Conservation (phyloP, 2,888 invertebrate genomes). For the Actias luna region DNA sequence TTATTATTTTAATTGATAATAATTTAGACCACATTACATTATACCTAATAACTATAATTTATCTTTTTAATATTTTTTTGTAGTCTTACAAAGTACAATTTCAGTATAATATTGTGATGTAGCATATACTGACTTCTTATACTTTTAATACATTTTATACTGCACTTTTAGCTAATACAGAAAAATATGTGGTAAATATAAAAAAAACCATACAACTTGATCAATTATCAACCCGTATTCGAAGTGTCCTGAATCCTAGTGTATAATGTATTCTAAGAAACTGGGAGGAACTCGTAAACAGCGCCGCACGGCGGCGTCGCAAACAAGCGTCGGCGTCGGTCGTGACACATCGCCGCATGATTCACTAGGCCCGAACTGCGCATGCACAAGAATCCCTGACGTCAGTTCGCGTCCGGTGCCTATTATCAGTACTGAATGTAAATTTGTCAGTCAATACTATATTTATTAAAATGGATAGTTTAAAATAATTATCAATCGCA, state of each 20-base stretch:
- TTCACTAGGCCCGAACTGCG: slow-evolving; percentile 58
- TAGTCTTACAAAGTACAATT: too few relatives aligned
- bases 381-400: slow-evolving; percentile 70
- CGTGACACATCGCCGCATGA: slow-evolving; percentile 75
- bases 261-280: slow-evolving; percentile 49
- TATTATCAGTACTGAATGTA: slow-evolving; percentile 36
- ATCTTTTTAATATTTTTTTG: too few relatives aligned
- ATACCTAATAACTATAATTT: too few relatives aligned
- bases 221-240: slow-evolving; percentile 24
- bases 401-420: slow-evolving; percentile 68
- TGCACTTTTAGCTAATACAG: neutral
- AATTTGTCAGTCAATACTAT: neutral
- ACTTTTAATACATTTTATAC: neutral
- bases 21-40: too few relatives aligned
- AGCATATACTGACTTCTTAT: too few relatives aligned
- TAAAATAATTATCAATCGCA: neutral
- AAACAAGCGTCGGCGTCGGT: slow-evolving; percentile 36
- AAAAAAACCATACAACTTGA: neutral
- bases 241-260: slow-evolving; percentile 22
- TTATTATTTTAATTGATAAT: too few relatives aligned
- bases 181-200: neutral
- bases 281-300: slow-evolving; percentile 49
- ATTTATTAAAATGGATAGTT: neutral
- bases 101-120: too few relatives aligned
- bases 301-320: slow-evolving; percentile 22